These are phyloP conservation scores for Chunga burmeisteri DNA, from an alignment of 2,113 vertebrate genomes.

Conservation along the genomic window DNA sequence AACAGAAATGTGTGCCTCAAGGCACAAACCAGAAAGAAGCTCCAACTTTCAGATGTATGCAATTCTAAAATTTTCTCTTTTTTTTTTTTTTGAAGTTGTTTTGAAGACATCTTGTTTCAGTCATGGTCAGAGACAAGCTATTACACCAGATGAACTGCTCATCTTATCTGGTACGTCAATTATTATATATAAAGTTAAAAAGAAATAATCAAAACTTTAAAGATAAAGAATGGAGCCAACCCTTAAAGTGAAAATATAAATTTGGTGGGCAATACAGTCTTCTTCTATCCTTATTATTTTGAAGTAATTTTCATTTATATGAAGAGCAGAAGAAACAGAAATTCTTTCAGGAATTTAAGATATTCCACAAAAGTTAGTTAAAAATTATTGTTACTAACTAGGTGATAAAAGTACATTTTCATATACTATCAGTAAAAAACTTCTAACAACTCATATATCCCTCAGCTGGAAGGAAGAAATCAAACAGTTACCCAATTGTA, in stretches of 20 bases:
- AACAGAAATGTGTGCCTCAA: neutral
- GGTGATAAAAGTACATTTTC: neutral
- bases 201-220: neutral
- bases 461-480: neutral
- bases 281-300: neutral
- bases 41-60: neutral
- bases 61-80: neutral
- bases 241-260: neutral
- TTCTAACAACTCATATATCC: neutral
- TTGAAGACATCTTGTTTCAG: neutral
- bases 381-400: neutral
- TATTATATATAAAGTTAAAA: neutral
- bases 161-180: neutral
- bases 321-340: neutral
- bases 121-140: neutral
- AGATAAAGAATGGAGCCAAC: neutral
- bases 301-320: neutral
- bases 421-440: neutral
- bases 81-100: neutral
- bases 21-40: neutral
- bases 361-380: neutral
- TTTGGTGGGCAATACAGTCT: neutral
- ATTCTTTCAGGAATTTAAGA: neutral
- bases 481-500: neutral
- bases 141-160: neutral